Evolutionary conservation across 2,888 invertebrate species (phyloP), one percentile per base, ranked within the genome.

Genomic region (Cephus runcator): DNA sequence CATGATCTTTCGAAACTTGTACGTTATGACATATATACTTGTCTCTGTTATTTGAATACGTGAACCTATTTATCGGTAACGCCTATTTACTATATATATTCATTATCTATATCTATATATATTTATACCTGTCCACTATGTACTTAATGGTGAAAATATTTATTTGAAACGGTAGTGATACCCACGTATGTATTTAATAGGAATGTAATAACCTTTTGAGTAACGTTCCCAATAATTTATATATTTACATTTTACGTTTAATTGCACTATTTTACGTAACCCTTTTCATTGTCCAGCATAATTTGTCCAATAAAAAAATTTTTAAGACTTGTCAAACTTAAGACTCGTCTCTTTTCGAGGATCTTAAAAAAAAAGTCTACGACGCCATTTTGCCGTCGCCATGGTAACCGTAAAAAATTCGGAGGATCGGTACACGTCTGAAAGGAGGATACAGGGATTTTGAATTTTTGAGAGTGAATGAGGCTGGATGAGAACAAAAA

Each of bases 171-270:
- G 56, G 23, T 56, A 56, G 56, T 56, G 9, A 0, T 56, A 56
- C 56, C 56, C 56, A 82, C 85, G 77, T 81, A 76, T 79, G 81
- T 85, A 79, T 80, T 80, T 83, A 83, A 85, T 77, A 83, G 78
- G 75, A 79, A 76, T 68, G 78, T 77, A 82, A 56, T 23, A 2
- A 23, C 23, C 15, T 56, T 56, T 23, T 56, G 23, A 56, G 56
- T 56, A 23, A 23, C 56, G 2, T 56, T 56, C 23, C 56, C 56
- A 9, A 4, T 56, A 56, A 56, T 56, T 56, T 56, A 56, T 56
- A 56, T 56, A 23, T 56, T 23, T 56, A 56, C 23, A 23, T 9
- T 56, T 56, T 56, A 23, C 0, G 23, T 56, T 56, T 2, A 23
- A 23, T 56, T 9, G 56, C 56, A 56, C 56, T 23, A 0, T 23